Base-by-base conservation (phyloP, 2,113 vertebrate species). In the Motacilla tschutschensis region DNA sequence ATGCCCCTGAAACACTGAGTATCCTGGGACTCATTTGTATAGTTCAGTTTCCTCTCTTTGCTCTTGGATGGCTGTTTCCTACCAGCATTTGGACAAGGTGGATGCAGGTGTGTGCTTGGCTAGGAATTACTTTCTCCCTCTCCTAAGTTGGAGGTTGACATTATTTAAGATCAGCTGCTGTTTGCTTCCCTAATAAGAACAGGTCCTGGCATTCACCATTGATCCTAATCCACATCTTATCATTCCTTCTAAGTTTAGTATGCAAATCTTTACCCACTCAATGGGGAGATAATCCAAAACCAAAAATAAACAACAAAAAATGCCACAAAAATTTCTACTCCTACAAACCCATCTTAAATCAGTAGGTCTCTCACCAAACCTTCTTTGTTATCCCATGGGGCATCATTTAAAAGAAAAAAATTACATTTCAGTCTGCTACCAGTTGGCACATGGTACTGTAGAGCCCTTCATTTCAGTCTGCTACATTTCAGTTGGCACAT, bases 361-460 rank as follows among this genome's bases (percentile, higher is more conserved):
- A 2, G 21, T n/a, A 54, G 24, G 25, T 58, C 12, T 77, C 14
- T 81, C 36, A 25, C 26, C 33, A 73, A 29, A 43, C 43, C 29
- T 72, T 28, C 35, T 40, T 59, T 67, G 10, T 72, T 60, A 67
- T 4, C 0, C 0, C 15, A 14, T 19, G 67, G 24, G 21, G 5
- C 31, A 46, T 33, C 15, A 4, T 29, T 40, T 51, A 3, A 46
- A 82, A 70, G 14, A 51, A 50, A 55, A 48, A n/a, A 41, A 59
- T 4, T 1, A 25, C 8, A 14, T 47, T 60, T 14, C 7, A 9
- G 43, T 72, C 17, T 40, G 9, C 33, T 44, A 5, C 28, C 44
- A 35, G 41, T 12, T 88, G 41, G 54, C 57, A 38, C 2, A 0
- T 28, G n/a, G 36, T 36, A 21, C 60, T 40, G 10, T 20, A 71